These are phyloP conservation scores for Ceratoteleas bidentatus DNA, from an alignment of 1,140 invertebrate genomes.

Conservation along the genomic window DNA sequence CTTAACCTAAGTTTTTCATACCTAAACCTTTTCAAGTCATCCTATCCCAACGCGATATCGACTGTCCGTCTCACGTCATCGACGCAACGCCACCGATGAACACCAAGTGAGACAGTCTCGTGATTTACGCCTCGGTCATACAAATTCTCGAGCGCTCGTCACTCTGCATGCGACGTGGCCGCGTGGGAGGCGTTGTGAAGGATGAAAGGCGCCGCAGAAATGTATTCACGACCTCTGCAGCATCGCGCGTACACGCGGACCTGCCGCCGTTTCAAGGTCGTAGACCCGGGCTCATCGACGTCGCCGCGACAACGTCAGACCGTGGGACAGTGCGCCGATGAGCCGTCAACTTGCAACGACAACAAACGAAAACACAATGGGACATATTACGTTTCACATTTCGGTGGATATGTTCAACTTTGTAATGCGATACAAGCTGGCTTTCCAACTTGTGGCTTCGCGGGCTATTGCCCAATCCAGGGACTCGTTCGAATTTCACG, in stretches of 20 bases:
- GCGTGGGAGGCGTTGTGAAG: constrained; percentile 67
- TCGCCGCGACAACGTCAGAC: constrained; percentile 33
- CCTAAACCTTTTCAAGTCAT: too few species aligned
- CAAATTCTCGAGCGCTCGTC: constrained; percentile 61
- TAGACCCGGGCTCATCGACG: constrained; percentile 58
- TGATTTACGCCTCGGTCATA: constrained; percentile 60
- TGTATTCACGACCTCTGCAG: constrained; percentile 66
- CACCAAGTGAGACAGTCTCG: constrained; percentile 27
- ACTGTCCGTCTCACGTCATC: not conserved
- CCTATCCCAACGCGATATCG: too few species aligned
- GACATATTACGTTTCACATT: constrained; percentile 41
- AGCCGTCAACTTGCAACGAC: constrained; percentile 30
- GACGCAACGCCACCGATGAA: constrained; percentile 34
- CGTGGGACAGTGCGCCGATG: constrained; percentile 38
- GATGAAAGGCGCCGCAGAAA: constrained; percentile 66
- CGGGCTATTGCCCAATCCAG: too few species aligned
- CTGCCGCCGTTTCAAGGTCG: constrained; percentile 65
- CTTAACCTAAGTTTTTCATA: too few species aligned
- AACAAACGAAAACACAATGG: constrained; percentile 33
- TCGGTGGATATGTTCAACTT: constrained; percentile 22
- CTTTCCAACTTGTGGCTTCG: constrained; percentile 4
- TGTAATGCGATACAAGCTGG: constrained; percentile 28
- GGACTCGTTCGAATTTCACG: too few species aligned
- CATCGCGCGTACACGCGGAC: constrained; percentile 55
- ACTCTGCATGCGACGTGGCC: constrained; percentile 57